A percentile compares a stretch with the other conserved stretches of the same genome.
phyloP scores from a whole-genome alignment of 2,888 invertebrate species.

The Prosopocoilus inquinatus region DNA sequence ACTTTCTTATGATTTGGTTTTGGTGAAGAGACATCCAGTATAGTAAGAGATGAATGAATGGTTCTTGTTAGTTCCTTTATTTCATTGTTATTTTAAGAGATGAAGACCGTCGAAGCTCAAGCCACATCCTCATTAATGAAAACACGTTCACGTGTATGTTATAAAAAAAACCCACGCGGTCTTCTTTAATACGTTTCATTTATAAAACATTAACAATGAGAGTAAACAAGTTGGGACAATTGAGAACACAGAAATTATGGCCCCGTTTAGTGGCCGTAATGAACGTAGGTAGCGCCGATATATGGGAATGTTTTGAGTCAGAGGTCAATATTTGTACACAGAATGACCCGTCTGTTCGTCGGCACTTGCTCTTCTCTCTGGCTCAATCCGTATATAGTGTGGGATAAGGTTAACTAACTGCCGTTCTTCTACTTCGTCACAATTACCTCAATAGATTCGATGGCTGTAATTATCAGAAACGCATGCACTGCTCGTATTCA shows the following conservation, averaged over 20 bases:
- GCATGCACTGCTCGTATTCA: too few species aligned
- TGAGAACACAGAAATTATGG: slow-evolving; percentile 19
- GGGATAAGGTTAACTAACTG: too few species aligned
- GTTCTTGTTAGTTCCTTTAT: too few species aligned
- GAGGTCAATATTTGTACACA: slow-evolving; percentile 42
- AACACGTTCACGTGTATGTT: slow-evolving; percentile 16
- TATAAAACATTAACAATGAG: slow-evolving; percentile 19
- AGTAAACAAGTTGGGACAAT: slow-evolving; percentile 19
- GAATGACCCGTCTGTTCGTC: slow-evolving; percentile 29
- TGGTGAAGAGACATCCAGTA: too few species aligned
- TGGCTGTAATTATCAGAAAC: too few species aligned
- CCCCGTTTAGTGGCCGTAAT: slow-evolving; percentile 19
- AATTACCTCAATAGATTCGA: too few species aligned
- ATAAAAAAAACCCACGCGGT: slow-evolving; percentile 14
- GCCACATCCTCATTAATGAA: neutral
- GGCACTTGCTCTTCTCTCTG: slow-evolving; percentile 5
- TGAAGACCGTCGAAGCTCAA: too few species aligned
- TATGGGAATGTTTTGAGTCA: slow-evolving; percentile 25
- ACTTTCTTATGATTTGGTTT: too few species aligned
- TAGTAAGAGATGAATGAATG: too few species aligned
- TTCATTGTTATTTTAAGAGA: too few species aligned
- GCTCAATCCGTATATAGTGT: too few species aligned
- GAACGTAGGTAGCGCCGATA: slow-evolving; percentile 28
- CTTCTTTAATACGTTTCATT: slow-evolving; percentile 19
- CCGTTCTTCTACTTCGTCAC: too few species aligned